These are phyloP conservation scores for Caenorhabditis remanei DNA, from an alignment of 1,140 invertebrate genomes.

Conservation along the genomic window DNA sequence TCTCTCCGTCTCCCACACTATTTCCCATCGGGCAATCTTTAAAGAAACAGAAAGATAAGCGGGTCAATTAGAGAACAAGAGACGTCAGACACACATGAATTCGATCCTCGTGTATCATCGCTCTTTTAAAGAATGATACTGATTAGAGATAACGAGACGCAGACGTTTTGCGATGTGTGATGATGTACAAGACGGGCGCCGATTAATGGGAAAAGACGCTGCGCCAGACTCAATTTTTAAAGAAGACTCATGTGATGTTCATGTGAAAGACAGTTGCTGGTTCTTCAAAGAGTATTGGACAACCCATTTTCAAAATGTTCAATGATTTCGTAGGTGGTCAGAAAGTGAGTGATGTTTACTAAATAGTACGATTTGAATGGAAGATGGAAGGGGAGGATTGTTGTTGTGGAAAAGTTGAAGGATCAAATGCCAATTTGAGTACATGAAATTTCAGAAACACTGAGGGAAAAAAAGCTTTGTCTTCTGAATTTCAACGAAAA, in stretches of 20 bases:
- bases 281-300: conserved; percentile 9
- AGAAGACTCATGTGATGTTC: conserved; percentile 26
- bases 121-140: conserved; percentile 25
- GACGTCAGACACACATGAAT: conserved; percentile 26
- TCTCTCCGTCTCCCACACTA: not conserved
- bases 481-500: no score
- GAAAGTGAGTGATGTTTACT: conserved; percentile 45
- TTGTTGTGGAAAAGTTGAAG: not conserved
- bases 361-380: not conserved
- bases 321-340: conserved; percentile 32
- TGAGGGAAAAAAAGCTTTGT: no score
- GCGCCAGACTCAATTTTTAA: conserved; percentile 46
- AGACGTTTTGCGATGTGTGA: conserved; percentile 16
- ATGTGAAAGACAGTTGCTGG: not conserved
- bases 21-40: conserved; percentile 6
- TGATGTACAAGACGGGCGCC: conserved; percentile 25
- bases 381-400: not conserved
- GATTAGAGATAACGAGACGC: conserved; percentile 37
- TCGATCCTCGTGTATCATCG: conserved; percentile 25
- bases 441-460: not conserved
- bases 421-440: conserved; percentile 1
- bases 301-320: not conserved
- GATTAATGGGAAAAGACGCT: not conserved
- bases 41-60: conserved; percentile 44
- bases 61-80: conserved; percentile 48